Evolutionary conservation across 2,113 vertebrate species (phyloP), one percentile per base, ranked within the genome.

Genomic region (Reinhardtius hippoglossoides): DNA sequence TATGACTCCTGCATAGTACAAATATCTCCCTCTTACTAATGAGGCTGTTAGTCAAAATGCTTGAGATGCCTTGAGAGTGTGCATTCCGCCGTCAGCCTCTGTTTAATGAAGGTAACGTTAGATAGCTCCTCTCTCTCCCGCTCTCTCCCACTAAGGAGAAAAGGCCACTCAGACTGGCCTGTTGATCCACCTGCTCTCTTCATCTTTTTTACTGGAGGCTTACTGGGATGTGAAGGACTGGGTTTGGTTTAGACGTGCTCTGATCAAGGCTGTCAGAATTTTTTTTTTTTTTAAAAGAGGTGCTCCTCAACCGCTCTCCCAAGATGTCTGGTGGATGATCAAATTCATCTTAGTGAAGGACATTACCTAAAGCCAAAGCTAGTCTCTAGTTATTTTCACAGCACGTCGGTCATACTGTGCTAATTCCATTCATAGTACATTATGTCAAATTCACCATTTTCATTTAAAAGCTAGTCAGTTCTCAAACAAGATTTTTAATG

Each of bases 81-180:
- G 20, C 77, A 75, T 91, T 91, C 83, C 84, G 81, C n/a, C 44
- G 27, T 71, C 78, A 82, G 58, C 67, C 71, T 75, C 78, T 79
- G 71, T 66, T 74, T 92, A 90, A 90, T 90, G 86, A 92, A 74
- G 74, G 74, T 24, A 79, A 82, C 66, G 63, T 73, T 31, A 7
- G 31, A 12, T 80, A 72, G 48, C 60, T 54, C 26, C 46, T 48
- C 46, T 48, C 46, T 48, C 46, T 48, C 46, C 31, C 71, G 20
- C 67, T 73, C 75, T 73, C 78, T 76, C 76, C 12, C 66, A 70
- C 65, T 72, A 70, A 78, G 72, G 78, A 87, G 71, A 82, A 81
- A 83, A 82, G 81, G 87, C 85, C 67, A 13, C 52, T 77, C 67
- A 23, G 13, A 54, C 54, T 16, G 50, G 74, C 63, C 76, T 52